A percentile compares a stretch with the other conserved stretches of the same genome.
Conservation (phyloP, 2,113 vertebrate species). For the Erythrocercus mccallii region DNA sequence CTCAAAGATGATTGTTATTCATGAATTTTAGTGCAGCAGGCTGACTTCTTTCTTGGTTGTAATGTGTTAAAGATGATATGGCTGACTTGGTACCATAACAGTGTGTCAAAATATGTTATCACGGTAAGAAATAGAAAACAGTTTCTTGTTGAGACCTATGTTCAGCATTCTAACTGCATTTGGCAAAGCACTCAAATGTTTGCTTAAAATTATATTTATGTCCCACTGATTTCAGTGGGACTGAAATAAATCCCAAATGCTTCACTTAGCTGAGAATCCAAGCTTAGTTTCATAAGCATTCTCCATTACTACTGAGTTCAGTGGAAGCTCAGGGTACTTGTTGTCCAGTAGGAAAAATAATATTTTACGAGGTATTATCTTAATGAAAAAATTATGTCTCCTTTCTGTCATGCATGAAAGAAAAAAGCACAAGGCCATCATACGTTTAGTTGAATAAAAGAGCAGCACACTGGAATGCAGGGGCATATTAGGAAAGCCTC, state of each 20-base stretch:
- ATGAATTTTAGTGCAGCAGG: neutral
- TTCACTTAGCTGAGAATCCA: neutral
- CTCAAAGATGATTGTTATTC: neutral
- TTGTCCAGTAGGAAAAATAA: neutral
- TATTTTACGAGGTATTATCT: neutral
- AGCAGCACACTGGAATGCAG: neutral
- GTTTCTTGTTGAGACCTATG: neutral
- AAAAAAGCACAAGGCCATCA: neutral
- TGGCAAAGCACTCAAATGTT: neutral
- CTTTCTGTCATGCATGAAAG: neutral
- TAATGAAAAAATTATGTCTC: neutral
- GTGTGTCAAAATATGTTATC: slow-evolving; percentile 8
- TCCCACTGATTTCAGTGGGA: neutral
- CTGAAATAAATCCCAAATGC: neutral
- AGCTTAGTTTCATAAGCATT: neutral
- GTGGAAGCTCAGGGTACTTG: neutral
- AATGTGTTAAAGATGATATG: neutral
- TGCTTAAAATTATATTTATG: slow-evolving; percentile 5
- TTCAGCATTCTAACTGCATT: neutral
- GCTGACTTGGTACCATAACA: neutral
- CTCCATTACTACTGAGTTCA: neutral
- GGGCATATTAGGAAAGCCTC: neutral
- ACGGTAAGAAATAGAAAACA: neutral
- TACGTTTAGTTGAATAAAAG: neutral
- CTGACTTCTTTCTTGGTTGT: neutral